Base-by-base conservation (phyloP, 2,797 vertebrate species). In the Pseudopleuronectes americanus region DNA sequence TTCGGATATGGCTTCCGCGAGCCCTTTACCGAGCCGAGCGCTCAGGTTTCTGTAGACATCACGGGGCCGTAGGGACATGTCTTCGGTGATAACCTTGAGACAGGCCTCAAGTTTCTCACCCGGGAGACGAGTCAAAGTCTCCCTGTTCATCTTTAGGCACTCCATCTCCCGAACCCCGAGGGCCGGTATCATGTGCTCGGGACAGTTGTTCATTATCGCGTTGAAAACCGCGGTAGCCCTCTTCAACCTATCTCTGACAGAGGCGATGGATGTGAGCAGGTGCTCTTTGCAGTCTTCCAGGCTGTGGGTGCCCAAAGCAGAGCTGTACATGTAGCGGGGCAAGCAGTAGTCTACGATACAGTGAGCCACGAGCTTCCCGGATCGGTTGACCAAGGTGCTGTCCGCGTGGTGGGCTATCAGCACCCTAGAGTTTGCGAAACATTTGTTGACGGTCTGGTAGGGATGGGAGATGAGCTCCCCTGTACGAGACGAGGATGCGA, bases 271-370 rank as follows among this genome's bases (percentile, higher is more conserved):
- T 0, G 4, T 2, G 8, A 62, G 19, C 57, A 77, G 17, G 48
- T 62, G 55, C 2, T 6, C 0, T 10, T 24, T 49, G 57, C 79
- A 77, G 2, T 62, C 57, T 0, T 33, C 13, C 22, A 77, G 49
- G 12, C 59, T 21, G 1, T 4, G 3, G 1, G 3, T 0, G 3
- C 22, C 41, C 9, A 54, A 17, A 2, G 57, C 24, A 0, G 7
- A 2, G 54, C 61, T 57, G 54, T 81, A 77, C 79, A 81, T 81
- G 79, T 67, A 1, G 8, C 70, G 53, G 6, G 74, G 57, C 7
- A 81, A 17, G 24, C 77, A 26, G 26, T 26, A 80, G 58, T 80
- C 77, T 13, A 80, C 7, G 4, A 80, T 26, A 24, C 73, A 81
- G 57, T 74, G 71, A 9, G 67, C 57, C 21, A 74, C 5, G 0